Percentiles rank a stretch among this genome's conserved stretches.
These are phyloP conservation scores for Idaea dimidiata DNA, from an alignment of 2,888 invertebrate species.

Conservation along the genomic window DNA sequence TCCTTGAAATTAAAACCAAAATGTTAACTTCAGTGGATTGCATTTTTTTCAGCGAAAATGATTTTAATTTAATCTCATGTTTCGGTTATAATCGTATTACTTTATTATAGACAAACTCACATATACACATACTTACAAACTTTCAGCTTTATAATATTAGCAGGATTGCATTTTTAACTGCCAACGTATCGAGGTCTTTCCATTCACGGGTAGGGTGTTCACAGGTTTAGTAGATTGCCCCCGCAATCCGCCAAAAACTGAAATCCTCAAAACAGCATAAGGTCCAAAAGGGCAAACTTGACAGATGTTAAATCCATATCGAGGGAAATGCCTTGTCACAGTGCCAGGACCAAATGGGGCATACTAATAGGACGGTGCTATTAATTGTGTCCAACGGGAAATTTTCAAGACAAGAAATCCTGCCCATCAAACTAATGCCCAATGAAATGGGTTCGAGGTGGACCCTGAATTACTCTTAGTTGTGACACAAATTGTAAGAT, in stretches of 20 bases:
- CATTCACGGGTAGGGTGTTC: neutral
- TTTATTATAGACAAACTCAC: too few species aligned
- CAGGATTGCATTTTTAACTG: too few species aligned
- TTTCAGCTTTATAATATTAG: too few species aligned
- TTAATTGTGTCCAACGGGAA: conserved; percentile 69
- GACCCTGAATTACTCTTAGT: conserved; percentile 56
- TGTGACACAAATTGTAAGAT: conserved; percentile 32
- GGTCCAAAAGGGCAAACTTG: neutral
- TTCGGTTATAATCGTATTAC: too few species aligned
- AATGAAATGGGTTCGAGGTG: conserved; percentile 75
- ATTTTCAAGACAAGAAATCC: conserved; percentile 78
- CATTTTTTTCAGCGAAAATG: too few species aligned
- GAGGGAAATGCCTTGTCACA: conserved; percentile 9
- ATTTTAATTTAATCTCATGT: too few species aligned
- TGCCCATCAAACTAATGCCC: conserved; percentile 71
- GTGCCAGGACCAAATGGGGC: conserved; percentile 38
- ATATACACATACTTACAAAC: too few species aligned
- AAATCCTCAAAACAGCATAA: neutral
- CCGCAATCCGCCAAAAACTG: neutral
- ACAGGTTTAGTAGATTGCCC: neutral
- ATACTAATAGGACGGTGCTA: conserved; percentile 69
- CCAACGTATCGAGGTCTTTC: too few species aligned
- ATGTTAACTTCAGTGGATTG: too few species aligned
- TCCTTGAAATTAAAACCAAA: too few species aligned
- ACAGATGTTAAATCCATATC: conserved; percentile 20